These are phyloP conservation scores for Drosophila formosana DNA, from an alignment of 2,888 invertebrate species.

Conservation along the genomic window DNA sequence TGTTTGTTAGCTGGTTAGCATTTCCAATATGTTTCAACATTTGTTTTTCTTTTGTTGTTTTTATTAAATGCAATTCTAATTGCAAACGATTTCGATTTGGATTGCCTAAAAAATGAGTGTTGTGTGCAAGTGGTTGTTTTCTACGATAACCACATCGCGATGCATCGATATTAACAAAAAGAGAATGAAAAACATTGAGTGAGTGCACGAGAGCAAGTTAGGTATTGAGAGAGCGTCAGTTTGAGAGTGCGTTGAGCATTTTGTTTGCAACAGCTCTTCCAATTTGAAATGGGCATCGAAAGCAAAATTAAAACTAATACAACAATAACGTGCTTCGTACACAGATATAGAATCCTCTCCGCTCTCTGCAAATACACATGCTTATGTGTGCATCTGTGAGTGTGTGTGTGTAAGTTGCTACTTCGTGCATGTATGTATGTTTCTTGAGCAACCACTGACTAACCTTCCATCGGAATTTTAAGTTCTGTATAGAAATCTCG, in stretches of 20 bases:
- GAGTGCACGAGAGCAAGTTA: slow-evolving; percentile 4
- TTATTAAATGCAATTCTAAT: slow-evolving; percentile 9
- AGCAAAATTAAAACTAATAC: slow-evolving; percentile 59
- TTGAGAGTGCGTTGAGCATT: slow-evolving; percentile 21
- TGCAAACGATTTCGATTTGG: slow-evolving; percentile 5
- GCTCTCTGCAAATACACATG: neutral
- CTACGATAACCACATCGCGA: slow-evolving; percentile 13
- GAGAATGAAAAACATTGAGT: slow-evolving; percentile 9
- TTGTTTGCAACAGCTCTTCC: slow-evolving; percentile 27
- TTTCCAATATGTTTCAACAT: slow-evolving; percentile 5
- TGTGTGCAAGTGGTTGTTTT: slow-evolving; percentile 75
- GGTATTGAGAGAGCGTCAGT: slow-evolving; percentile 16
- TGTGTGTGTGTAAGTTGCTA: neutral
- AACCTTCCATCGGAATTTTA: slow-evolving; percentile 64
- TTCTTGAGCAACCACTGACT: slow-evolving; percentile 66
- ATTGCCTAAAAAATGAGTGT: slow-evolving; percentile 62
- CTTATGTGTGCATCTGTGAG: neutral
- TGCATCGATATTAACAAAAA: neutral
- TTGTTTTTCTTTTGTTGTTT: neutral
- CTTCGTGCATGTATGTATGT: slow-evolving; percentile 7
- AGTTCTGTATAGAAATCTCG: slow-evolving; percentile 71
- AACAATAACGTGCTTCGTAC: slow-evolving; percentile 29
- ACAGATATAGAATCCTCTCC: slow-evolving; percentile 43
- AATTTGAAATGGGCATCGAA: slow-evolving; percentile 60
- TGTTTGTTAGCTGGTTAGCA: neutral